Base-by-base conservation (phyloP, 1,140 invertebrate genomes). In the Nautilus pompilius region DNA sequence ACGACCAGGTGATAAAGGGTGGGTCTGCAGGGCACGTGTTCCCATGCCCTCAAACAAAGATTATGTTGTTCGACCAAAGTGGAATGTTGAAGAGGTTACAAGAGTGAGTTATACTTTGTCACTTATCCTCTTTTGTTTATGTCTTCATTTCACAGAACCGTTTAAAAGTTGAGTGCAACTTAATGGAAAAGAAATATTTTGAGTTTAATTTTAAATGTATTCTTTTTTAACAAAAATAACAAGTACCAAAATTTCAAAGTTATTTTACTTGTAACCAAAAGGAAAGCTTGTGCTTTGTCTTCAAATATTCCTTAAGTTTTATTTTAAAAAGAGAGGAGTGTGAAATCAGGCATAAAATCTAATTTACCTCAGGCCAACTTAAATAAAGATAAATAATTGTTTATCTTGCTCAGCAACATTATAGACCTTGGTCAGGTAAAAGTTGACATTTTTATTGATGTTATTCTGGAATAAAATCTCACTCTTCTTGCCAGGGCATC, bases 41-140 rank as follows among this genome's bases (percentile, higher is more conserved):
- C 97, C 97, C 20, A 83, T 89, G 75, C 95, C 95, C 51, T 98
- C 95, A 45, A 95, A 90, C 76, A 98, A 96, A 85, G 96, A 99
- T 82, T 99, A 99, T 80, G 91, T 99, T 29, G 88, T 95, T 58
- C 84, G 97, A 62, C 97, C 97, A 1, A 93, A 94, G 79, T 96
- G 92, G 87, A 91, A 90, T 63, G 88, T 89, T 64, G 94, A 97
- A 69, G 86, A 78, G 36, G 66, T 41, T n/a, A 22, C 49, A 4
- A 2, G 22, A 28, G 49, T 53, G 29, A 53, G 49, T 46, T 17
- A 46, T 13, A 20, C 4, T 13, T 20, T 20, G 45, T 4, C 24
- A 3, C 24, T 46, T 3, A 20, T 46, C 24, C 24, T 4, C 13
- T 22, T 22, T 13, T 22, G n/a, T n/a, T n/a, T n/a, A 8, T n/a